These are phyloP conservation scores for Trypoxylon attenuatum DNA, from an alignment of 2,888 invertebrate species.

Conservation along the genomic window DNA sequence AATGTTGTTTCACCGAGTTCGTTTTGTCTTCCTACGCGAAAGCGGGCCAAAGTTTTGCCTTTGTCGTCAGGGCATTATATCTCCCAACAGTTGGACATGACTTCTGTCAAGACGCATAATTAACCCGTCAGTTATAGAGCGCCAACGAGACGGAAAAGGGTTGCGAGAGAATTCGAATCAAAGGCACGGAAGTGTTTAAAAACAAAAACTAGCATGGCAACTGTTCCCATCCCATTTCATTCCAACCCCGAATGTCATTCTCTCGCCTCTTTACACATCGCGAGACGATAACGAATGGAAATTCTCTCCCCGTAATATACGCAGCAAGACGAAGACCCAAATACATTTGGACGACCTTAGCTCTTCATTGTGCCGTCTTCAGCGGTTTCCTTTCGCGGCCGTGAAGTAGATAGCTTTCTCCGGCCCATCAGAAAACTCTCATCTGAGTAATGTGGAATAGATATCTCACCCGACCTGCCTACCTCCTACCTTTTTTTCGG, in stretches of 20 bases:
- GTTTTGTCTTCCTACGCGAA: constrained; percentile 13
- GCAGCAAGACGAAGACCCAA: too few species aligned
- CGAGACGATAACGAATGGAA: neutral
- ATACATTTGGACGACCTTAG: constrained; percentile 19
- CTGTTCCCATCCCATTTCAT: too few species aligned
- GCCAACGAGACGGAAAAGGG: constrained; percentile 14
- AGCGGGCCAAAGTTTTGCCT: constrained; percentile 27
- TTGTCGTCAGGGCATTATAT: constrained; percentile 19
- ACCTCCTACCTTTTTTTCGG: constrained; percentile 8
- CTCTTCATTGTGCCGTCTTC: constrained; percentile 2
- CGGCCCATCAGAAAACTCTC: constrained; percentile 41
- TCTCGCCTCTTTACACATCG: neutral
- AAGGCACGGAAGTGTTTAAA: neutral
- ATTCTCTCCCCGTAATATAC: too few species aligned
- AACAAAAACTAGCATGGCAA: neutral
- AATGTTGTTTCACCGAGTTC: constrained; percentile 16
- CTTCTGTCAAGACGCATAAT: constrained; percentile 51
- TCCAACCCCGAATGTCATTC: too few species aligned
- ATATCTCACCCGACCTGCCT: constrained; percentile 17
- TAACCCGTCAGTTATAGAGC: constrained; percentile 55
- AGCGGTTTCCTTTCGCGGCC: constrained; percentile 10
- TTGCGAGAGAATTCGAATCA: neutral
- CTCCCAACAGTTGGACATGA: constrained; percentile 23
- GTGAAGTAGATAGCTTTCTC: constrained; percentile 35
- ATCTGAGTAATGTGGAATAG: constrained; percentile 45